These are phyloP conservation scores for Craseonycteris thonglongyai DNA, from an alignment of 2,113 vertebrate species.

Conservation along the genomic window DNA sequence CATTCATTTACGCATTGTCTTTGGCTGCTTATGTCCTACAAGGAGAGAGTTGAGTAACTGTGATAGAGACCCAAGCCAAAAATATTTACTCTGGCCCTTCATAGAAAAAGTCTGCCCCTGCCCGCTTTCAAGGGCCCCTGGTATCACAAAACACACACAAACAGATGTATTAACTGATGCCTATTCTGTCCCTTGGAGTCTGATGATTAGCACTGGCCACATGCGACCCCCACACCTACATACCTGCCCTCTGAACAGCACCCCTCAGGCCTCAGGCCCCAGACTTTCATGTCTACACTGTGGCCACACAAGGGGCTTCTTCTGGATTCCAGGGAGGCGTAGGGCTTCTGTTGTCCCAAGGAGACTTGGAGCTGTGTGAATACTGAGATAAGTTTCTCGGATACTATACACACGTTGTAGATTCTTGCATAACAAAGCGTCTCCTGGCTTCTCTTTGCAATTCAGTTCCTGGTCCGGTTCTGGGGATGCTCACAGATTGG, in stretches of 20 bases:
- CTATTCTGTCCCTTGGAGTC: not conserved
- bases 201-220: not conserved
- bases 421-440: not conserved
- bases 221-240: not conserved
- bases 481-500: not conserved
- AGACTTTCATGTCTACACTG: not conserved
- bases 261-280: not conserved
- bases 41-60: not conserved
- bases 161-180: not conserved
- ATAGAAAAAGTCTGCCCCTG: not conserved
- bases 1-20: not conserved
- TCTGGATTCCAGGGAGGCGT: not conserved
- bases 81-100: not conserved
- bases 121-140: not conserved
- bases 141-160: not conserved
- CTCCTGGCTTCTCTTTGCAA: not conserved
- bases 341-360: not conserved
- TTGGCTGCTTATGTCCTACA: not conserved
- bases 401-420: too few species aligned
- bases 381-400: not conserved
- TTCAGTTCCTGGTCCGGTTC: conserved; percentile 6
- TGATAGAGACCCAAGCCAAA: not conserved
- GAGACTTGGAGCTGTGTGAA: not conserved
- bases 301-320: not conserved
- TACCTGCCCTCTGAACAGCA: not conserved